These are phyloP conservation scores for Yponomeuta plumbellus DNA, from an alignment of 2,888 invertebrate species.

Conservation along the genomic window DNA sequence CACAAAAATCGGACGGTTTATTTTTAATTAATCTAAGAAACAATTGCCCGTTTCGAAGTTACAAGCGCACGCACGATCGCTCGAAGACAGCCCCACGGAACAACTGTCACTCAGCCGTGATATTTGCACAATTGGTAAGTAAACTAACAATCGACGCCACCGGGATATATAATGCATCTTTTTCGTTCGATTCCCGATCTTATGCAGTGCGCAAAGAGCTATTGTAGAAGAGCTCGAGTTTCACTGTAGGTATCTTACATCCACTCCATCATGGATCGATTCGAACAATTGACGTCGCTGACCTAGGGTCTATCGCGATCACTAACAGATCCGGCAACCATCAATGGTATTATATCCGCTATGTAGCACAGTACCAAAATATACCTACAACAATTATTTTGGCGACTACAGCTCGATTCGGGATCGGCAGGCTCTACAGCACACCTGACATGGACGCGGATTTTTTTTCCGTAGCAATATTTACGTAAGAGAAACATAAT, in stretches of 20 bases:
- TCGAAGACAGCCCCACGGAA: slow-evolving; percentile 32
- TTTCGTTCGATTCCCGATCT: too few species aligned
- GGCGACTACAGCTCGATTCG: too few species aligned
- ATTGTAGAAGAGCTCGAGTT: too few species aligned
- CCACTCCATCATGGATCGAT: not conserved
- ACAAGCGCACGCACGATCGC: slow-evolving; percentile 41
- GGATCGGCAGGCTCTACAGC: too few species aligned
- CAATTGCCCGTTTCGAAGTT: not conserved
- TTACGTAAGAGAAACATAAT: too few species aligned
- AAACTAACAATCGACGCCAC: not conserved
- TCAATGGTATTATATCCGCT: not conserved
- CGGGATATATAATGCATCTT: too few species aligned
- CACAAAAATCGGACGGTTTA: not conserved
- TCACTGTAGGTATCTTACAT: not conserved
- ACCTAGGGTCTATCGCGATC: not conserved
- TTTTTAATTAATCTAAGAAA: not conserved
- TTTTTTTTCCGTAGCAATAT: too few species aligned
- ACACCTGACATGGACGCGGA: too few species aligned
- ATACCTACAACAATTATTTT: too few species aligned
- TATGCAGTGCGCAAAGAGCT: too few species aligned
- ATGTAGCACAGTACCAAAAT: too few species aligned
- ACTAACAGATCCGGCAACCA: not conserved
- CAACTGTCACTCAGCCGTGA: slow-evolving; percentile 32
- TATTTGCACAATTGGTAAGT: not conserved
- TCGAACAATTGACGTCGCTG: not conserved